Percentiles rank a stretch among this genome's conserved stretches.
Conservation (phyloP, 2,888 invertebrate species). For the Coleophora deauratella region DNA sequence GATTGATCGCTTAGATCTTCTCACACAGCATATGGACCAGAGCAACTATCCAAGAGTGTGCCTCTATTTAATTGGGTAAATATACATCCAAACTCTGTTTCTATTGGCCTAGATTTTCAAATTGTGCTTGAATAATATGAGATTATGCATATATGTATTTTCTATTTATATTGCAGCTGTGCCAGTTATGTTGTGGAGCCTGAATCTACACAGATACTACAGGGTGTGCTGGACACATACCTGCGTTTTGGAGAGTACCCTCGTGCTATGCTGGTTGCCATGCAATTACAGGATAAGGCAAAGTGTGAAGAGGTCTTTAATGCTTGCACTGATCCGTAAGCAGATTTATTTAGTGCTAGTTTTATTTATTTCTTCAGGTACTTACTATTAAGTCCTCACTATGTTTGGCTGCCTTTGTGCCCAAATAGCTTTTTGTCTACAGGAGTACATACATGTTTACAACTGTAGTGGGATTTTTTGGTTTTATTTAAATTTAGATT, state of each 20-base stretch:
- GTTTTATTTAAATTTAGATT: no score
- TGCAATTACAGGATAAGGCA: constrained; percentile 88
- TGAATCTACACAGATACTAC: constrained; percentile 89
- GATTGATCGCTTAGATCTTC: constrained; percentile 90
- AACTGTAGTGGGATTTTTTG: no score
- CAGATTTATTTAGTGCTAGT: no score
- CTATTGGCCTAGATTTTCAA: no score
- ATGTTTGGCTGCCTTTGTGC: no score
- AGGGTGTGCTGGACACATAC: constrained; percentile 88
- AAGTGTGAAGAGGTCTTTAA: constrained; percentile 89
- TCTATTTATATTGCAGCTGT: constrained; percentile 76
- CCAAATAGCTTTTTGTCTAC: no score
- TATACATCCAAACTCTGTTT: no score
- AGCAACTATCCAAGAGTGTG: constrained; percentile 94
- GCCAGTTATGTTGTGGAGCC: constrained; percentile 97
- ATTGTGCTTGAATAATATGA: no score
- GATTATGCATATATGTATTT: no score
- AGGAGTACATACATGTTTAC: no score
- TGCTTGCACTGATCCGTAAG: constrained; percentile 87
- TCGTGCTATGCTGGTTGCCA: constrained; percentile 91
- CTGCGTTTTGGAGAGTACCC: constrained; percentile 90
- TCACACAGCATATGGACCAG: constrained; percentile 90
- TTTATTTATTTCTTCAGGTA: no score
- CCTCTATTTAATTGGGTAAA: constrained; percentile 84
- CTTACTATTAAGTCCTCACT: no score